Evolutionary conservation across 2,888 invertebrate species (phyloP), one percentile per base, ranked within the genome.

Genomic region (Eilema depressum): DNA sequence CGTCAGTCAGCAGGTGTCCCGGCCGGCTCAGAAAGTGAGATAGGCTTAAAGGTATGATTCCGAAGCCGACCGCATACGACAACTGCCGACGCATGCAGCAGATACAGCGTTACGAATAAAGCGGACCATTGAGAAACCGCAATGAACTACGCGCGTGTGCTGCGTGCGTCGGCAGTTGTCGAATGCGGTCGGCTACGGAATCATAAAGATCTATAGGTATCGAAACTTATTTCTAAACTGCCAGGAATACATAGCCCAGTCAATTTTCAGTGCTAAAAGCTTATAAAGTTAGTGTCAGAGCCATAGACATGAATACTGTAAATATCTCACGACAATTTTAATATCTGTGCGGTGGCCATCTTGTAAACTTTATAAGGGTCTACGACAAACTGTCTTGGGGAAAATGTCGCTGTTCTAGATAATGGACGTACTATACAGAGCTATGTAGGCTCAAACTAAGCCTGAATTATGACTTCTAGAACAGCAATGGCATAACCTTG

Each of bases 281-380:
- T 66, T 25, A 66, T 33, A 57, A 66, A 56, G 33, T 33, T 56
- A n/a, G 11, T 65, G 41, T 41, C 17, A 17, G 14, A 41, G 33
- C 25, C 65, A 23, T 23, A 57, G 30, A 30, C 23, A 30, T 30
- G 53, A 65, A 1, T 33, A 25, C 28, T 57, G 25, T 33, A 33
- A 33, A 23, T 25, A 23, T 66, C 65, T 10, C 28, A 11, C 56
- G 57, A 57, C 65, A 30, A 33, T 53, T 33, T 28, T 33, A 25
- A 57, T 66, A 57, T 57, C 33, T 23, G 10, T 57, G 33, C 56
- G 56, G 65, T n/a, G 56, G 20, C 64, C 33, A 66, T 66, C 65
- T 66, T 66, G 65, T 33, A 37, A 66, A 25, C 33, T 57, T 57
- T 25, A n/a, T 66, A 37, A 66, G 23, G 5, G 63, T 47, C 12